Percentiles rank a stretch among this genome's conserved stretches.
Conservation (phyloP, 2,888 invertebrate species). For the Noctuana brunneofusca region DNA sequence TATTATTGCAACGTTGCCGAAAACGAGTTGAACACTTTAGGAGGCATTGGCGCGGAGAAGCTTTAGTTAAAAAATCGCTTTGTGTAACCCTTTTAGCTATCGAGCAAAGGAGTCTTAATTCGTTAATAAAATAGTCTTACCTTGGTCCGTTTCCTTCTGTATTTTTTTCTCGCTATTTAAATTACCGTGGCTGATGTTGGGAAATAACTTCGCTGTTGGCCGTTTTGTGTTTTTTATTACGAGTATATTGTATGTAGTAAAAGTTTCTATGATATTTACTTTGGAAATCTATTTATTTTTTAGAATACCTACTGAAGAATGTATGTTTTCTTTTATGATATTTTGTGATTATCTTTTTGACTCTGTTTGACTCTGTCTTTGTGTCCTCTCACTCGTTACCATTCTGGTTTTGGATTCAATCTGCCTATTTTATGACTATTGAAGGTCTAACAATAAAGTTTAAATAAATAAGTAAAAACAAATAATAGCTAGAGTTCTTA, state of each 20-base stretch:
- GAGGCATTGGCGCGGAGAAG: background rate
- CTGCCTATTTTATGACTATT: too few species aligned
- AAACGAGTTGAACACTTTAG: background rate
- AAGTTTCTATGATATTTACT: too few species aligned
- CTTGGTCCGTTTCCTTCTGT: constrained; percentile 53
- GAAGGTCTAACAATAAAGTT: background rate
- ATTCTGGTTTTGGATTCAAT: too few species aligned
- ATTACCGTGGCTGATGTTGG: background rate
- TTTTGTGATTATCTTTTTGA: too few species aligned
- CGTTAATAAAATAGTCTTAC: constrained; percentile 59
- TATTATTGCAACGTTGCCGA: background rate
- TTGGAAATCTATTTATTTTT: too few species aligned
- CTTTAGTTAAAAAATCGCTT: constrained; percentile 38
- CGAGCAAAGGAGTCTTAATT: constrained; percentile 57
- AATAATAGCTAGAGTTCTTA: background rate
- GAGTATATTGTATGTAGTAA: too few species aligned
- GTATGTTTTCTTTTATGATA: too few species aligned
- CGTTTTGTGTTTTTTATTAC: too few species aligned
- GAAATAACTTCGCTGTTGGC: background rate
- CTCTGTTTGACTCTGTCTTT: too few species aligned
- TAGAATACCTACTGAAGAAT: too few species aligned
- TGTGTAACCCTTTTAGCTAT: constrained; percentile 51
- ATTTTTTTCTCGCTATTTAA: constrained; percentile 44
- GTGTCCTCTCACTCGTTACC: too few species aligned
- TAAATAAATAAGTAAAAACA: too few species aligned